A percentile compares a stretch with the other conserved stretches of the same genome.
phyloP scores from a whole-genome alignment of 1,140 invertebrate genomes.

The Sesamia nonagrioides region DNA sequence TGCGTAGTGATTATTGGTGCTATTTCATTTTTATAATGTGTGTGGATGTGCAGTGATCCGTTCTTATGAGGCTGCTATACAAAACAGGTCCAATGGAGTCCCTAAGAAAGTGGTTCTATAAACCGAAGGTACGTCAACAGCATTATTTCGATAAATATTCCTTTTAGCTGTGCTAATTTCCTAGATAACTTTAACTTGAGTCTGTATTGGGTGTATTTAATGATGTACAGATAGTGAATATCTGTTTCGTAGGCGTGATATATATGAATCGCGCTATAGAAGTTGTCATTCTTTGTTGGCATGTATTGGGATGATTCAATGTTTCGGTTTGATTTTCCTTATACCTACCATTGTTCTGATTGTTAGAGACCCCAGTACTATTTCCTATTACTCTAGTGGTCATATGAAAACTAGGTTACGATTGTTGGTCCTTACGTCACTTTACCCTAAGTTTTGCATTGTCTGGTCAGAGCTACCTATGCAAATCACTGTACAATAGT shows the following conservation, averaged over 20 bases:
- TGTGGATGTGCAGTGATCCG: constrained; percentile 80
- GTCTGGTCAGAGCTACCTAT: constrained; percentile 17
- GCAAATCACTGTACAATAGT: constrained; percentile 28
- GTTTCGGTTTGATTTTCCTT: constrained; percentile 59
- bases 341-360: constrained; percentile 60
- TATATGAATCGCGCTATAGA: constrained; percentile 18
- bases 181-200: neutral
- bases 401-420: constrained; percentile 32
- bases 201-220: neutral
- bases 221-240: neutral
- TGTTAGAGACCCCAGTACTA: constrained; percentile 49
- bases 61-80: constrained; percentile 87
- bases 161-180: constrained; percentile 59
- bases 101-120: constrained; percentile 96
- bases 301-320: constrained; percentile 56
- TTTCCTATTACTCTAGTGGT: constrained; percentile 51
- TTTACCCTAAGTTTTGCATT: constrained; percentile 29
- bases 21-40: constrained; percentile 81
- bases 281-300: constrained; percentile 61
- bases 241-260: constrained; percentile 15
- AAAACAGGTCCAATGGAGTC: constrained; percentile 93
- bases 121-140: constrained; percentile 92
- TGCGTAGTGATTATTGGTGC: constrained; percentile 79
- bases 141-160: constrained; percentile 60
- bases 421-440: constrained; percentile 42